Evolutionary conservation across 1,140 invertebrate genomes (phyloP), one percentile per base, ranked within the genome.

Genomic region (Dryas iulia): DNA sequence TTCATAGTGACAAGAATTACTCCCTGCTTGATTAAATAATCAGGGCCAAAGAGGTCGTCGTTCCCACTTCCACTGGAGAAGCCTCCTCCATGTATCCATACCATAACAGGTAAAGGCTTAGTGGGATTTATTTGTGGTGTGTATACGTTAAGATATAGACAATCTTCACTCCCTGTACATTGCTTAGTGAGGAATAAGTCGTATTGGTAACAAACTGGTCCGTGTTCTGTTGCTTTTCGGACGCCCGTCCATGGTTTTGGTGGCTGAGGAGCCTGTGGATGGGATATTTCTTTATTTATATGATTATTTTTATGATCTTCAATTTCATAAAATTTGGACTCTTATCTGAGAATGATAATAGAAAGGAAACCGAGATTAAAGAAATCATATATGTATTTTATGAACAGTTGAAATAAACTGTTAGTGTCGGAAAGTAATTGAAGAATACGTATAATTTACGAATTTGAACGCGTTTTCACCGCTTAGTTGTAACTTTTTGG

Each of bases 111-210:
- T 12, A 78, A 28, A 2, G 61, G 72, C 7, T 69, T 92, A 0
- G 24, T 12, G 1, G 80, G 79, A 6, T 66, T 58, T 2, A 82
- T 10, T 11, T 81, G 78, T 18, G 94, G 94, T 8, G 93, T 88
- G 78, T 93, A 95, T 21, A 95, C 93, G 73, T 95, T 95, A 11
- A 95, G 78, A 73, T 93, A 94, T 0, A 95, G 81, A 71, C 94
- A 95, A 77, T 95, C 94, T 84, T 92, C 90, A 35, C 66, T 77
- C 4, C 93, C 93, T 28, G 68, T 7, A 14, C 25, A 53, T 25
- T 4, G 47, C 6, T 61, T 12, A 66, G 57, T 12, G 61, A 57
- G 35, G n/a, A 71, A 57, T 1, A 63, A 24, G 23, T 81, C 62
- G 3, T 69, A 72, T 58, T 87, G 85, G 4, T 68, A 73, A 25